Evolutionary conservation across 2,888 invertebrate species (phyloP), one percentile per base, ranked within the genome.

Genomic region (Drosophila kambysellisi): DNA sequence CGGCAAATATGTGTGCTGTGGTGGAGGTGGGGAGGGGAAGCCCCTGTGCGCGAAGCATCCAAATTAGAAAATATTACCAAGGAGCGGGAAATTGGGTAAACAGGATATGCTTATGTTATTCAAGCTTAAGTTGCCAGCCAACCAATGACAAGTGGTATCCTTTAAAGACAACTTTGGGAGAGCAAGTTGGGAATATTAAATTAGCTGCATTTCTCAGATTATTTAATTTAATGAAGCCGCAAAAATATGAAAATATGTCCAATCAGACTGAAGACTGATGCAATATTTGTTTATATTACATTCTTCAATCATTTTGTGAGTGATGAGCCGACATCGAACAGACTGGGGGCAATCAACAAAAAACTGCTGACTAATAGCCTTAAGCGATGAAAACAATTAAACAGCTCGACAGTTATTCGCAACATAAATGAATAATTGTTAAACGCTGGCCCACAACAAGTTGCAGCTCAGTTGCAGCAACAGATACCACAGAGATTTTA

Each of bases 11-110:
- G 76, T 46, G 46, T 25, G 25, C 25, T 25, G 25, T 2, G 25
- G 25, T 25, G 25, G 25, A 25, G 32, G 17, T 2, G 48, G 4
- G 25, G 12, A 32, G 20, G 41, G 33, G 25, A 37, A 39, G 66
- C 54, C 50, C 35, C 46, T 37, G 29, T 59, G 76, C 64, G 66
- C 57, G 69, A 66, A 69, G 79, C 74, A 64, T 74, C 75, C 75
- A 79, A 82, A 79, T 79, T 79, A 79, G 67, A 75, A 79, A 68
- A 79, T 70, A 74, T 79, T 51, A 50, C 82, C 54, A 17, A 67
- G 67, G 74, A 69, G 74, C 62, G 61, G 59, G 56, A 69, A 76
- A 74, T 74, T 61, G 67, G 35, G 60, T 48, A 59, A 59, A 69
- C 54, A 46, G 59, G 29, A 70, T 70, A 60, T 60, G 79, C 50